Evolutionary conservation across 2,113 vertebrate genomes (phyloP).

Genomic region (Lophura nycthemera): DNA sequence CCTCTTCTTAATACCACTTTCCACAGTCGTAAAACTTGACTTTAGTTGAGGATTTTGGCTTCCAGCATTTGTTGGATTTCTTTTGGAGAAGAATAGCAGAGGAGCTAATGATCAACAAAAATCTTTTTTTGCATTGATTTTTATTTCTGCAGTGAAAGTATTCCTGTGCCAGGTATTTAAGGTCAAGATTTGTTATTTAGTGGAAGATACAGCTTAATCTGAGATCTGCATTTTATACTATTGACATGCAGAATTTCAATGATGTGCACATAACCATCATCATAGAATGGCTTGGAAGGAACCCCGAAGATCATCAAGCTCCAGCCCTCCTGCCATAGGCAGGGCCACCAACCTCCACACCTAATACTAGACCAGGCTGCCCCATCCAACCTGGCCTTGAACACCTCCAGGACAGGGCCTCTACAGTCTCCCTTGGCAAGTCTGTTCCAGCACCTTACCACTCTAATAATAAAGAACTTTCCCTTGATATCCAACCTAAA

Average conservation of each 20-base stretch:
- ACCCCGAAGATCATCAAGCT: too few species aligned
- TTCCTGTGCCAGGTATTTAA: background rate
- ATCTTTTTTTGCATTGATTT: background rate
- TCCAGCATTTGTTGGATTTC: background rate
- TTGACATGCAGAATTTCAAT: background rate
- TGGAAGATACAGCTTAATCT: background rate
- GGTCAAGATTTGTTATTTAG: background rate
- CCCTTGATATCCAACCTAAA: too few species aligned
- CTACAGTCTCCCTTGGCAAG: too few species aligned
- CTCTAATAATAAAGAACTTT: too few species aligned
- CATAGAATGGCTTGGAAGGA: too few species aligned
- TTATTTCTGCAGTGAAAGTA: background rate
- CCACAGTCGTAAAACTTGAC: background rate
- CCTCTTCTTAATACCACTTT: background rate
- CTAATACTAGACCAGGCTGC: too few species aligned
- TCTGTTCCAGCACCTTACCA: too few species aligned
- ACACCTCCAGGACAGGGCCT: too few species aligned
- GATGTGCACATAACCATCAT: background rate
- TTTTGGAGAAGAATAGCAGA: background rate
- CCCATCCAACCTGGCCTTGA: too few species aligned
- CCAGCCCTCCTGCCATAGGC: too few species aligned
- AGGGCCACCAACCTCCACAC: too few species aligned
- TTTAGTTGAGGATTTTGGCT: background rate
- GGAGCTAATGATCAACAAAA: background rate
- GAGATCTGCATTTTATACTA: background rate